Evolutionary conservation across 2,113 vertebrate genomes (phyloP), one percentile per base, ranked within the genome.

Genomic region (Addax nasomaculatus): DNA sequence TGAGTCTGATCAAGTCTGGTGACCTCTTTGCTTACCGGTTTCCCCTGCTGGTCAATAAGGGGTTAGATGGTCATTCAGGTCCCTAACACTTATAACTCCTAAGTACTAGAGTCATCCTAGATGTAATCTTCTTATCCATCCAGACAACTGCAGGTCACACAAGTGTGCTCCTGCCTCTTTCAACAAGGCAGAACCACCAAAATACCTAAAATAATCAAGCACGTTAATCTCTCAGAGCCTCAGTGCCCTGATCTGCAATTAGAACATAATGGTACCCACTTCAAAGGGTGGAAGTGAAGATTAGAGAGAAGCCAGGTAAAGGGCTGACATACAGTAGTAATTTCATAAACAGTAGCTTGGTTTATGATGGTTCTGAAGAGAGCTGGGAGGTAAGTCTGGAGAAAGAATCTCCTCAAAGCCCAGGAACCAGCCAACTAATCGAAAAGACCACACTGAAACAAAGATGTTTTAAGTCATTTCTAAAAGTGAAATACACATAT

Each of bases 221-320:
- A 86, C 62, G 78, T 96, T 83, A 83, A 33, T 49, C 83, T 81
- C 8, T 49, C 23, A 27, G 33, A 93, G n/a, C 64, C 88, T 96
- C 58, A 67, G 73, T 57, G 95, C 94, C 53, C 80, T 90, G 64
- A 78, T 58, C 51, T 95, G 53, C 84, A 84, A 96, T 92, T 95
- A 96, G 92, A 67, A 49, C 36, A n/a, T n/a, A 87, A 96, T 7
- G 85, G 84, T 29, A 76, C n/a, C n/a, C 25, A 95, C 95, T 93
- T 96, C 94, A 97, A 96, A 97, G 86, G 39, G 47, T 21, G 11
- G 27, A 96, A 51, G 84, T 53, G 5, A 88, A 88, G 49, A 94
- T 96, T 49, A 97, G 73, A 91, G 43, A 90, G 92, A 84, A 89
- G 57, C 33, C 45, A 57, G 30, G 53, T 36, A 30, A 92, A 70